phyloP scores from a whole-genome alignment of 2,888 invertebrate genomes.

The Iselma pallidipennis region DNA sequence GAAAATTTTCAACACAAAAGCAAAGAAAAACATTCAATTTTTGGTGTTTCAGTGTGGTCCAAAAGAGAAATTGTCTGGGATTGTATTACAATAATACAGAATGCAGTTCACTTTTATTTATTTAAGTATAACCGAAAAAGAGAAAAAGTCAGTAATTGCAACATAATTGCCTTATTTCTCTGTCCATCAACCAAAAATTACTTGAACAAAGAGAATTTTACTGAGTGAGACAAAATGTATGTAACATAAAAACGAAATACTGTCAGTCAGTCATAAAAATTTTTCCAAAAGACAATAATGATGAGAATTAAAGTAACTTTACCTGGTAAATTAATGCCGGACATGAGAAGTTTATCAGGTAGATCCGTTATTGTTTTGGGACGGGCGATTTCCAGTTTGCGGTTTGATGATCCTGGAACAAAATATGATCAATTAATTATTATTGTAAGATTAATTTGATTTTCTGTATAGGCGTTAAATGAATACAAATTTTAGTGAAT shows the following conservation, averaged over 20 bases:
- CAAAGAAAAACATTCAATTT: background rate
- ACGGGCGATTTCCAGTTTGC: conserved; percentile 59
- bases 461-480: too few species aligned
- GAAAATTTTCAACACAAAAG: background rate
- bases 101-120: conserved; percentile 15
- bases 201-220: background rate
- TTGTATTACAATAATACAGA: background rate
- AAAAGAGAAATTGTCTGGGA: background rate
- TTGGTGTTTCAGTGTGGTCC: background rate
- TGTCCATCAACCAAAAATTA: background rate
- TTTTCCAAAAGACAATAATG: too few species aligned
- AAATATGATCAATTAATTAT: conserved; percentile 24
- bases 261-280: too few species aligned
- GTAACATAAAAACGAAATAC: too few species aligned
- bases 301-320: conserved; percentile 41
- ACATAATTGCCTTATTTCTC: conserved; percentile 13
- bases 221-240: background rate
- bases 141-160: background rate
- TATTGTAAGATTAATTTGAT: too few species aligned
- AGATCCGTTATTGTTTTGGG: conserved; percentile 68
- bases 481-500: background rate
- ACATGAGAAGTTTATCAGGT: conserved; percentile 67
- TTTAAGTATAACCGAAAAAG: background rate
- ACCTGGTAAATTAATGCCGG: conserved; percentile 73
- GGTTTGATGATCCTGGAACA: conserved; percentile 56